phyloP scores from a whole-genome alignment of 2,113 vertebrate genomes.

The Columba janthina region DNA sequence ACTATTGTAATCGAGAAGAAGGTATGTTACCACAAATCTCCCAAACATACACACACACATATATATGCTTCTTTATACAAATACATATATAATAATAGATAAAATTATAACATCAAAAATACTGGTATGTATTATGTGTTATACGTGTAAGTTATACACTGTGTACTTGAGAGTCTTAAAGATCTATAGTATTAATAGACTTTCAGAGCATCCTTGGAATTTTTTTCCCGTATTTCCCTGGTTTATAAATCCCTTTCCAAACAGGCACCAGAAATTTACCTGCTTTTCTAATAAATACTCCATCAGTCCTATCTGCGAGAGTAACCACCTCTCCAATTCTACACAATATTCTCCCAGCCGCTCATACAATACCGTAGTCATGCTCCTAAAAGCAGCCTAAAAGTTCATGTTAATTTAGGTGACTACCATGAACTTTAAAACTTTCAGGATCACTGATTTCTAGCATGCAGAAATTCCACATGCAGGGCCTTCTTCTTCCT shows the following conservation, averaged over 20 bases:
- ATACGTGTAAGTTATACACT: not conserved
- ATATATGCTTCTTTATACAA: not conserved
- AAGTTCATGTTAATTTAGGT: not conserved
- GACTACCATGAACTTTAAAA: not conserved
- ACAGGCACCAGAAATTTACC: not conserved
- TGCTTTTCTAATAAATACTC: not conserved
- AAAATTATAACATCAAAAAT: not conserved
- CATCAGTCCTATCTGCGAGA: not conserved
- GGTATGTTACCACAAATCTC: not conserved
- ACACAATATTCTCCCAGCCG: not conserved
- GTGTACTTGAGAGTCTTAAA: not conserved
- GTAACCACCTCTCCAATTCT: not conserved
- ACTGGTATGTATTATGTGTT: not conserved
- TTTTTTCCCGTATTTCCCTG: not conserved
- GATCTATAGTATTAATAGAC: too few relatives aligned
- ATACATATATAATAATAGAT: not conserved
- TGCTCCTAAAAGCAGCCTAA: not conserved
- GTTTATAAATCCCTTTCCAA: not conserved
- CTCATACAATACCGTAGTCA: not conserved
- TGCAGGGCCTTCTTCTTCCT: not conserved
- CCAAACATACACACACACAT: not conserved
- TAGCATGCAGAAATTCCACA: not conserved
- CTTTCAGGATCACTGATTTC: not conserved
- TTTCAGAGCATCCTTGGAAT: not conserved
- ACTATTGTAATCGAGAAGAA: not conserved